Percentiles rank a stretch among this genome's conserved stretches.
Evolutionary conservation across 2,113 vertebrate species (phyloP).

Genomic region (Epinephelus moara): DNA sequence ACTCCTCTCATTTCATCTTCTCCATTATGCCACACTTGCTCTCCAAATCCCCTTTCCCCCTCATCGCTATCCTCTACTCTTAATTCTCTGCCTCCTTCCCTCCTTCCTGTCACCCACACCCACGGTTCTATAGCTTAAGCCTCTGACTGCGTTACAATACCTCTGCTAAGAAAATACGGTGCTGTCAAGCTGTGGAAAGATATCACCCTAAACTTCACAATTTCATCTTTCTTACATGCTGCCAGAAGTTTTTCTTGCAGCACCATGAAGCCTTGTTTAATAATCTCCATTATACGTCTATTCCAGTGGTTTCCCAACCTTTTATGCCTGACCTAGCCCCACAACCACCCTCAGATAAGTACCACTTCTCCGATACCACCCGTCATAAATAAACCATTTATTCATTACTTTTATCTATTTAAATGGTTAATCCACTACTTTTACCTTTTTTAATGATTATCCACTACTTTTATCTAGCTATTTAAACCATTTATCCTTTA

Average conservation of each 20-base stretch:
- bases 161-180: slow-evolving; percentile 47
- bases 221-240: slow-evolving; percentile 49
- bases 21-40: slow-evolving; percentile 41
- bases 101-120: slow-evolving; percentile 59
- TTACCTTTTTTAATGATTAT: not conserved
- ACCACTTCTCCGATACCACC: not conserved
- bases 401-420: not conserved
- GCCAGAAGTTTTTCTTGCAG: slow-evolving; percentile 44
- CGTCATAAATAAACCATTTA: not conserved
- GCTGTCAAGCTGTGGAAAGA: slow-evolving; percentile 57
- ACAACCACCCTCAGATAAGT: slow-evolving; percentile 17
- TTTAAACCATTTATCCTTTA: too few relatives aligned
- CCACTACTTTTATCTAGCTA: too few relatives aligned
- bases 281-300: slow-evolving; percentile 41
- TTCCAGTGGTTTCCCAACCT: slow-evolving; percentile 1
- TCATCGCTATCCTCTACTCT: slow-evolving; percentile 45
- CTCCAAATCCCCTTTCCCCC: slow-evolving; percentile 46
- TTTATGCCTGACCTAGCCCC: not conserved
- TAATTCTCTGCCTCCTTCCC: slow-evolving; percentile 56
- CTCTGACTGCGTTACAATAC: slow-evolving; percentile 57
- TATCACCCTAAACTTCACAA: slow-evolving; percentile 56
- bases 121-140: slow-evolving; percentile 68
- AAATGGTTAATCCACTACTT: not conserved
- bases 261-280: slow-evolving; percentile 39
- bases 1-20: slow-evolving; percentile 67